These are phyloP conservation scores for Calypte anna DNA, from an alignment of 2,113 vertebrate species.

Conservation along the genomic window DNA sequence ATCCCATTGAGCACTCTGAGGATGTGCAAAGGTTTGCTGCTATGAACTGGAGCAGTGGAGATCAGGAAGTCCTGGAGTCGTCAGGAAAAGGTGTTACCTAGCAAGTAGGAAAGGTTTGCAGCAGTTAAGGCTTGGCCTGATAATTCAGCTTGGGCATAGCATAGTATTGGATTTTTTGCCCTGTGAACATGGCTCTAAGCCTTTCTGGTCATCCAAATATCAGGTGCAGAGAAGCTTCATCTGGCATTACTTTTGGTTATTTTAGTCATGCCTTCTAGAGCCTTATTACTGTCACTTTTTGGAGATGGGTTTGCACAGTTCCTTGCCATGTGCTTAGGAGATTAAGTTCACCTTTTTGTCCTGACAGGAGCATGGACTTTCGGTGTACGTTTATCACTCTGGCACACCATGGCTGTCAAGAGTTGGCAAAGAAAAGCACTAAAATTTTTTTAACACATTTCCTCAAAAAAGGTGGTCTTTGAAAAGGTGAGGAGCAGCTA, in stretches of 20 bases:
- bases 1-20: not conserved
- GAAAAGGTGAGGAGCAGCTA: not conserved
- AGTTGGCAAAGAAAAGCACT: not conserved
- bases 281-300: not conserved
- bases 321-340: not conserved
- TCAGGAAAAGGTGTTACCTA: not conserved
- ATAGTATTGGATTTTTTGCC: not conserved
- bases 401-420: not conserved
- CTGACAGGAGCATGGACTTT: not conserved
- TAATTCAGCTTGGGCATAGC: not conserved
- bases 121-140: not conserved
- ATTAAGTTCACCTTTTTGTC: not conserved
- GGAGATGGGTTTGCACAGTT: not conserved
- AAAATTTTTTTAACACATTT: not conserved
- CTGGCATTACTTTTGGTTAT: not conserved
- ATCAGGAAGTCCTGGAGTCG: not conserved
- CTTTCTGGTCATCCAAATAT: not conserved
- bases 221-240: not conserved
- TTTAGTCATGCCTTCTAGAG: not conserved
- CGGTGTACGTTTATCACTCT: not conserved
- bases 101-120: not conserved
- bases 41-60: rapidly evolving
- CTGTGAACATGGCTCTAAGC: not conserved
- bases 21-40: not conserved
- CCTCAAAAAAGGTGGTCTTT: not conserved